A percentile compares a stretch with the other conserved stretches of the same genome.
These are phyloP conservation scores for Andrena cerasifolii DNA, from an alignment of 1,140 invertebrate species.

Conservation along the genomic window DNA sequence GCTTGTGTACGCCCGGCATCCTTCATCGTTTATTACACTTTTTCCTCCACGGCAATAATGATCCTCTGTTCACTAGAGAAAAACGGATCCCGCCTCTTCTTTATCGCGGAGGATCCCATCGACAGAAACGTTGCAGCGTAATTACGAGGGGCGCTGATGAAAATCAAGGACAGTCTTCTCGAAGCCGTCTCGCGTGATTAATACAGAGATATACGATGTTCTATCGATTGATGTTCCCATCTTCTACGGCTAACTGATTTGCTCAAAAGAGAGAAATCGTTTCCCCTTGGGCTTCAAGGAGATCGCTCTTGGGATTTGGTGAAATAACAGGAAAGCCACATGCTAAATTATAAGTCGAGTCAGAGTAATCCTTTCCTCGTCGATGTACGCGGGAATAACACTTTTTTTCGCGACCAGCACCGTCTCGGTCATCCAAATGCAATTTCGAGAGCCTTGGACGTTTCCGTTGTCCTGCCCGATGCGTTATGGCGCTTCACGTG, in stretches of 20 bases:
- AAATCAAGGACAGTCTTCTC: slow-evolving; percentile 24
- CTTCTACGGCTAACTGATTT: not conserved
- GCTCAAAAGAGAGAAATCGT: not conserved
- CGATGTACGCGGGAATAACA: not conserved
- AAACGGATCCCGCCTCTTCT: slow-evolving; percentile 13
- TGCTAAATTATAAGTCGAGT: too few relatives aligned
- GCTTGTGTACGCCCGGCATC: slow-evolving; percentile 20
- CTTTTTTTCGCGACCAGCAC: slow-evolving; percentile 29
- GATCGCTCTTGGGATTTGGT: not conserved
- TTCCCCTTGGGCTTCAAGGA: too few relatives aligned
- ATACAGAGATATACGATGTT: too few relatives aligned
- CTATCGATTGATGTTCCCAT: too few relatives aligned
- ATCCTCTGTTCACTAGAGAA: slow-evolving; percentile 12
- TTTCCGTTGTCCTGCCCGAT: slow-evolving; percentile 36
- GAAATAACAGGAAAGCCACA: not conserved
- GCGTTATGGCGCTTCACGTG: slow-evolving; percentile 32
- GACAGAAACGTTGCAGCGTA: not conserved
- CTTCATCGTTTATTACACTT: slow-evolving; percentile 35
- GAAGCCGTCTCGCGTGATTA: too few relatives aligned
- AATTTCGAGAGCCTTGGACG: slow-evolving; percentile 37
- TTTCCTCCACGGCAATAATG: slow-evolving; percentile 10
- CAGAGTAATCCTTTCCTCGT: not conserved
- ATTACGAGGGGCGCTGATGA: slow-evolving; percentile 25
- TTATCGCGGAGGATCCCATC: not conserved
- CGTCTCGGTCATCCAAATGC: not conserved